phyloP scores from a whole-genome alignment of 2,113 vertebrate genomes.

The Pterocles orientalis region DNA sequence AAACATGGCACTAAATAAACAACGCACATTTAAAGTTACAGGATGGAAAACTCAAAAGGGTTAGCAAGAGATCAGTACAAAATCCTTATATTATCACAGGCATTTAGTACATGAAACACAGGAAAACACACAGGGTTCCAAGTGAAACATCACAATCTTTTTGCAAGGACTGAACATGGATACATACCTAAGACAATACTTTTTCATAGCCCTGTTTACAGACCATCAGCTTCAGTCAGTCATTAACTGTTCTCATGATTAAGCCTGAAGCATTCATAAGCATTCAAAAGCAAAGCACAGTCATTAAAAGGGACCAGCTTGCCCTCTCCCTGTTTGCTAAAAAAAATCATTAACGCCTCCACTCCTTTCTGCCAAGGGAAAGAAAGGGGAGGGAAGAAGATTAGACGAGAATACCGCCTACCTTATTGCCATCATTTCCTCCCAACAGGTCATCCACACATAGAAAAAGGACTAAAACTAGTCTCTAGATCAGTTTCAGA shows the following conservation, averaged over 20 bases:
- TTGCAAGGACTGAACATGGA: background rate
- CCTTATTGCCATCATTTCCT: background rate
- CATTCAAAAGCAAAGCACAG: conserved; percentile 11
- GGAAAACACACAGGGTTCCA: background rate
- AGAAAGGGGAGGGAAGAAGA: background rate
- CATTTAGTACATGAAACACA: background rate
- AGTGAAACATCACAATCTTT: background rate
- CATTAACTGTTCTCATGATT: background rate
- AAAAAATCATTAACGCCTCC: background rate
- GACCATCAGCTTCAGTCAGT: background rate
- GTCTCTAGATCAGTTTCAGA: background rate
- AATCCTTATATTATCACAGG: background rate
- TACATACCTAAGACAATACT: background rate
- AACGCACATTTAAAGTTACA: background rate
- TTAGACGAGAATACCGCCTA: background rate
- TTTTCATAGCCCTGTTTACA: background rate
- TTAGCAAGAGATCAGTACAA: background rate
- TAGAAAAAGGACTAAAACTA: background rate
- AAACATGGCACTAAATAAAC: background rate
- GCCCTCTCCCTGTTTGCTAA: background rate
- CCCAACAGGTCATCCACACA: background rate
- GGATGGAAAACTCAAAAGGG: background rate
- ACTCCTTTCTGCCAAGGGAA: background rate
- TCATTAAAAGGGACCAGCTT: background rate
- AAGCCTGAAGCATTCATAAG: conserved; percentile 1